Evolutionary conservation across 1,140 invertebrate genomes (phyloP), one percentile per base, ranked within the genome.

Genomic region (Propsilocerus akamusi): DNA sequence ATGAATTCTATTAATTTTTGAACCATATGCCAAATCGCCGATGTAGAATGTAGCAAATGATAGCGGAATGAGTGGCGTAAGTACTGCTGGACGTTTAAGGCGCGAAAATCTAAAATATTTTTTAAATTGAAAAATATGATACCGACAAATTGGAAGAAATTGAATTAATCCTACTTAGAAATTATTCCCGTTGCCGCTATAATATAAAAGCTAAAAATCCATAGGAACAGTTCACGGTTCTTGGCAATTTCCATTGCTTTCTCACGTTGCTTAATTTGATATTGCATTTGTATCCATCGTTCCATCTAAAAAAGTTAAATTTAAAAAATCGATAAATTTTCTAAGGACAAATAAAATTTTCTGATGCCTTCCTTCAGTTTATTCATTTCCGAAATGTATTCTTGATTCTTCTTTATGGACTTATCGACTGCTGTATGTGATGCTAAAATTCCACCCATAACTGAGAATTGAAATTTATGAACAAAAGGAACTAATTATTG

Each of bases 261-360:
- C 63, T 80, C 72, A 51, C 80, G 65, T 63, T 86, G 79, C 56
- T 81, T 71, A 68, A 86, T 77, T 61, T 83, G 79, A 66, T 83
- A 82, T 60, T 81, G 80, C 72, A 86, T 74, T 58, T 85, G 81
- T 54, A 87, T 78, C 67, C 85, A 82, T 46, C 78, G 63, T 56
- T 81, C 79, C 60, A 81, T 66, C 78, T 80, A 53, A 50, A 57
- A 58, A 51, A 54, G 28, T 30, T 24, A 34, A 53, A 30, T 12
- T 26, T 26, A 50, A 30, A 26, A 26, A 49, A 28, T 26, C 20
- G 10, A 4, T 22, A 17, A n/a, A 28, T 30, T 49, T 48, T 4
- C 10, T 17, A 14, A 26, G 8, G 2, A 28, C 10, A 30, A 11
- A 12, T 2, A 2, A n/a, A 32, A 32, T 30, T 22, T 49, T 28